phyloP scores from a whole-genome alignment of 2,113 vertebrate species.

The Colistium nudipinnis region DNA sequence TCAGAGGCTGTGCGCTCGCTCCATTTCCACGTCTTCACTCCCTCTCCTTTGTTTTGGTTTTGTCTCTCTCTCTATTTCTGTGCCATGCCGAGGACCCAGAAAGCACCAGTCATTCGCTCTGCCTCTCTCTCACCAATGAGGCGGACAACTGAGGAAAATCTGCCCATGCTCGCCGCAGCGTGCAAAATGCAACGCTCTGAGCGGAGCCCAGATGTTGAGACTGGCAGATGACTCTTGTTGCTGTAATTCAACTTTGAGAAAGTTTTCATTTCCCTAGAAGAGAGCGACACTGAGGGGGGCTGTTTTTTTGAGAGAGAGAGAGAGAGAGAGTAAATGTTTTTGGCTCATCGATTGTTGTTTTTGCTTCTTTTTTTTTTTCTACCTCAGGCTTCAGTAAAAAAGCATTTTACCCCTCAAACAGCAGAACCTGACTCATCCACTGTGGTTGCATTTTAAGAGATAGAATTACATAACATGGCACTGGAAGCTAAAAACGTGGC shows the following conservation, averaged over 20 bases:
- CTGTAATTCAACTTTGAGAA: slow-evolving; percentile 75
- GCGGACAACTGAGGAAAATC: slow-evolving; percentile 56
- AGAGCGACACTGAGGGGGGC: slow-evolving; percentile 13
- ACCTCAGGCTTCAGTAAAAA: slow-evolving; percentile 13
- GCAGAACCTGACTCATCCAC: slow-evolving; percentile 43
- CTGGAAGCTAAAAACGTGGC: slow-evolving; percentile 41
- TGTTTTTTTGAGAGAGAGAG: slow-evolving; percentile 29
- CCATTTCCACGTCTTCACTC: slow-evolving; percentile 34
- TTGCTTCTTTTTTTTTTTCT: slow-evolving; percentile 12
- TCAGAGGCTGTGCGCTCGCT: slow-evolving; percentile 40
- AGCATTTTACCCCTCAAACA: slow-evolving; percentile 13
- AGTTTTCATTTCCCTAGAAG: slow-evolving; percentile 44
- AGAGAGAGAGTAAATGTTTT: slow-evolving; percentile 33
- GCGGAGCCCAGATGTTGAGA: slow-evolving; percentile 74
- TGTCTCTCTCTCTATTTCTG: slow-evolving; percentile 28
- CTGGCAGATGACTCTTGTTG: slow-evolving; percentile 57
- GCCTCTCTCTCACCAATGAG: slow-evolving; percentile 46
- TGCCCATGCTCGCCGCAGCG: slow-evolving; percentile 45
- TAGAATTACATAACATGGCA: slow-evolving; percentile 46
- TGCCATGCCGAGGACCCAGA: slow-evolving; percentile 17
- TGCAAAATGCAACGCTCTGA: slow-evolving; percentile 44
- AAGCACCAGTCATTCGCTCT: slow-evolving; percentile 41
- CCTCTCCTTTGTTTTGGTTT: too few relatives aligned
- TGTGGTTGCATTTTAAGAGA: slow-evolving; percentile 40
- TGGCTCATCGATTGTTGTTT: slow-evolving; percentile 25